Evolutionary conservation across 1,140 invertebrate species (phyloP).

Genomic region (Harlomillsia oculata): DNA sequence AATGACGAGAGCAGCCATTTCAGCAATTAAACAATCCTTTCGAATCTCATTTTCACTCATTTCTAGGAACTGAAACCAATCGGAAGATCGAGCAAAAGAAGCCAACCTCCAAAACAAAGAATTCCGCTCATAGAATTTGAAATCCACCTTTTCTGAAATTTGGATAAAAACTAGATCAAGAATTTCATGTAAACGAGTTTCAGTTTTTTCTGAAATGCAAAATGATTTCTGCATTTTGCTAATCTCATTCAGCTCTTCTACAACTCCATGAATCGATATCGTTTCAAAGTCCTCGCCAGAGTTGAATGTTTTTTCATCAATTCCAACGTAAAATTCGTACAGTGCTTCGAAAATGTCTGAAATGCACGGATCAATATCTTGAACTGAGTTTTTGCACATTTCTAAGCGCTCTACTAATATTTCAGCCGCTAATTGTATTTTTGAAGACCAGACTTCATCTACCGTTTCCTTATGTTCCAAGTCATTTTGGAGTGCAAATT

Average conservation of each 20-base stretch:
- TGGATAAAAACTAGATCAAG: not conserved
- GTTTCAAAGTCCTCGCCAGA: too few species aligned
- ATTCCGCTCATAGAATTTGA: not conserved
- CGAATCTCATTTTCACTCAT: not conserved
- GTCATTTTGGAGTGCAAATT: not conserved
- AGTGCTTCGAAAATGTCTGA: too few species aligned
- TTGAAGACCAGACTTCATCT: too few species aligned
- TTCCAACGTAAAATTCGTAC: too few species aligned
- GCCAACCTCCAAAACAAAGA: not conserved
- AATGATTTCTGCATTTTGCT: not conserved
- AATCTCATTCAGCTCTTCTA: too few species aligned
- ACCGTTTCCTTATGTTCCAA: not conserved
- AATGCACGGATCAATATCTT: too few species aligned
- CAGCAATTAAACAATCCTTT: conserved; percentile 5
- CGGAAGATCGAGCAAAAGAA: not conserved
- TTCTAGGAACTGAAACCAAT: not conserved
- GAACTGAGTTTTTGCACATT: too few species aligned
- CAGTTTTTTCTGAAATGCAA: not conserved
- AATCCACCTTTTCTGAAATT: not conserved
- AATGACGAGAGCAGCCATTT: conserved; percentile 1
- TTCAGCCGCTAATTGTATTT: too few species aligned
- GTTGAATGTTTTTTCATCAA: too few species aligned
- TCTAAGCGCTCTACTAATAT: too few species aligned
- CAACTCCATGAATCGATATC: too few species aligned
- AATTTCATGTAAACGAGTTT: not conserved